Evolutionary conservation across 2,797 vertebrate species (phyloP), one percentile per base, ranked within the genome.

Genomic region (Alfaro cultratus): DNA sequence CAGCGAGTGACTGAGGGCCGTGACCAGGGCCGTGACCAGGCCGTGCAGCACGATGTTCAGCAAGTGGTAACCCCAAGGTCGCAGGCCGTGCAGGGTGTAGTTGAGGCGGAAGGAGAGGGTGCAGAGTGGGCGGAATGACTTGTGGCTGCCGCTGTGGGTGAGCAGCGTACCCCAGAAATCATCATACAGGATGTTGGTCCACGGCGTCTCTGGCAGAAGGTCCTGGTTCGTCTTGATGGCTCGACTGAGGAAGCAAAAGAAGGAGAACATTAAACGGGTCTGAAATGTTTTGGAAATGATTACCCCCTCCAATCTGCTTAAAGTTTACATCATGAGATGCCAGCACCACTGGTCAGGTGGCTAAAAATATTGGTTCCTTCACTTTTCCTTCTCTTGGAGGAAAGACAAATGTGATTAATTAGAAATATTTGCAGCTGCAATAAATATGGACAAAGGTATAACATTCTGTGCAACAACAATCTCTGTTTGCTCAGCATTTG

Each of bases 141-240:
- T 99, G 96, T 99, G 99, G 94, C 99, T 99, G 89, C 99, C 98
- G 18, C 98, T 99, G 95, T 99, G 99, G 0, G 98, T 99, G 78
- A 99, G 98, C 85, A 98, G 95, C 0, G 98, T 99, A 26, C 99
- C 99, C 99, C 99, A 99, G 86, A 99, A 99, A 93, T 99, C 99
- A 41, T 99, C 97, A 75, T 97, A 99, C 94, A 99, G 96, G 92
- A 99, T 96, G 85, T 98, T 98, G 45, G 93, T 97, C 99, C 98
- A 99, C 0, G 99, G 98, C 0, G 98, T 99, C 92, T 98, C 98
- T 0, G 97, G 97, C 62, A 99, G 97, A 64, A 99, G 98, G 93
- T 99, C 98, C 91, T 98, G 98, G 95, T 99, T 99, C 80, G 98
- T 99, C 96, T 98, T 99, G 95, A 99, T 99, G 81, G 99, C 99